phyloP scores from a whole-genome alignment of 2,113 vertebrate species.

The Pygathrix nemaeus region DNA sequence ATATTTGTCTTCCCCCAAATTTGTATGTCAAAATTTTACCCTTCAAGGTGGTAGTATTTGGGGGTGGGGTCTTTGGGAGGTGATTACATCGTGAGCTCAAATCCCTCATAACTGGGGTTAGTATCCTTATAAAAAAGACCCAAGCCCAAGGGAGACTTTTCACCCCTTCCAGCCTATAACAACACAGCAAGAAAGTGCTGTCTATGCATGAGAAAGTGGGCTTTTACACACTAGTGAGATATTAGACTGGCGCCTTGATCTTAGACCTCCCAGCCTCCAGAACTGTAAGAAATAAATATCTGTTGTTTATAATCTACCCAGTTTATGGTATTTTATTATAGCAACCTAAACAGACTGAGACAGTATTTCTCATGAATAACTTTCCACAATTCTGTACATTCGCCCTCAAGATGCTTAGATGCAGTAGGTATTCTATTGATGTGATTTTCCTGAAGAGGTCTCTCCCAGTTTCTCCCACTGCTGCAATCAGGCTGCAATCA shows the following conservation, averaged over 20 bases:
- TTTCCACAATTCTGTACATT: background rate
- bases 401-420: background rate
- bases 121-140: background rate
- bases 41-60: background rate
- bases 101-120: background rate
- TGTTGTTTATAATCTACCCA: background rate
- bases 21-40: background rate
- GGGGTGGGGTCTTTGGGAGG: background rate
- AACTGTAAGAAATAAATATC: background rate
- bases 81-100: background rate
- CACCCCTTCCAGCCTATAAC: background rate
- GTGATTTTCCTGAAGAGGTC: background rate
- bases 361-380: background rate
- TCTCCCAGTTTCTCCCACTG: background rate
- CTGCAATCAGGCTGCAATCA: fast-evolving
- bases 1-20: background rate
- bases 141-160: background rate
- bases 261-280: background rate
- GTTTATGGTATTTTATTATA: background rate
- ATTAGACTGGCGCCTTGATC: background rate
- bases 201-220: background rate
- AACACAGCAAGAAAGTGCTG: background rate
- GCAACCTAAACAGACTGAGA: background rate
- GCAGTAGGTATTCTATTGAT: background rate
- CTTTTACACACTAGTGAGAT: background rate